phyloP scores from a whole-genome alignment of 2,113 vertebrate species.

The Sinocyclocheilus grahami region DNA sequence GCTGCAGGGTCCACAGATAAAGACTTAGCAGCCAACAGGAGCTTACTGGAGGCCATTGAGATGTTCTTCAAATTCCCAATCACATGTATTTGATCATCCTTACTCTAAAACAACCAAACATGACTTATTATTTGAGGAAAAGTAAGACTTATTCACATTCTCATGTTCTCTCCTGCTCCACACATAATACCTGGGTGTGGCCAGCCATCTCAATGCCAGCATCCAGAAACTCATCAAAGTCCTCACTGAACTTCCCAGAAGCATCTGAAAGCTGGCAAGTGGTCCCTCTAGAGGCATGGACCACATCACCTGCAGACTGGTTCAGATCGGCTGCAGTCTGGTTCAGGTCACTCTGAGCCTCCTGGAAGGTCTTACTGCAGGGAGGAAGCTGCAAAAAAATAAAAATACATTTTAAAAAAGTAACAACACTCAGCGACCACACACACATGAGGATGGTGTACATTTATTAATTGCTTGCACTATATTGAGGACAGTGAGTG shows the following conservation, averaged over 20 bases:
- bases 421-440: background rate
- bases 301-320: slow-evolving; percentile 95
- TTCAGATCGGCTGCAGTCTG: slow-evolving; percentile 95
- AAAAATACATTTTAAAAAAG: background rate
- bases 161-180: no score
- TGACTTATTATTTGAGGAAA: background rate
- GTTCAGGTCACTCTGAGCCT: slow-evolving; percentile 95
- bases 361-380: slow-evolving; percentile 93
- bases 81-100: slow-evolving; percentile 96
- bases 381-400: slow-evolving; percentile 81
- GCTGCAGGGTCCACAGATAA: slow-evolving; percentile 94
- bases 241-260: slow-evolving; percentile 95
- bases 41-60: slow-evolving; percentile 97
- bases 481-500: background rate
- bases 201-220: slow-evolving; percentile 98
- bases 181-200: slow-evolving; percentile 86
- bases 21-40: slow-evolving; percentile 93
- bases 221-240: slow-evolving; percentile 97
- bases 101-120: slow-evolving; percentile 75
- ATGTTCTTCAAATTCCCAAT: slow-evolving; percentile 98
- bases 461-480: background rate
- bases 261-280: slow-evolving; percentile 89
- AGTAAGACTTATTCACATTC: background rate
- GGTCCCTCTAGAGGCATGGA: slow-evolving; percentile 90
- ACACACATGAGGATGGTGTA: background rate